Base-by-base conservation (phyloP, 1,140 invertebrate species). In the Diplogasteroides magnus region DNA sequence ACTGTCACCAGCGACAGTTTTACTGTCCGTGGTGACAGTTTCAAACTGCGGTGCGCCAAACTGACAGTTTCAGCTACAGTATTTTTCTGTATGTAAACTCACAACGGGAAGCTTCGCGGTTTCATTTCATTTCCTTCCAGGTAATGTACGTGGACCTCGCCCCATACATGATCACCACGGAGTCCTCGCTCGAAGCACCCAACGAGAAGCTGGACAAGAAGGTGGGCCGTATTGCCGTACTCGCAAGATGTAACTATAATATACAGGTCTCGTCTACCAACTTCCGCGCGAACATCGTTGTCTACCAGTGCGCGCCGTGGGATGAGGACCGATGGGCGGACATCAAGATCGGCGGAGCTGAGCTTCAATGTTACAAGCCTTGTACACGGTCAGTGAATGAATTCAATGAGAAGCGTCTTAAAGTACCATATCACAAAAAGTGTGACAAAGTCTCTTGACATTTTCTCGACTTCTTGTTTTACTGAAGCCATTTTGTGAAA, bases 211-310 rank as follows among this genome's bases (percentile, higher is more conserved):
- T 67, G 48, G 65, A 67, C 0, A 57, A 32, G 1, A 29, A 58
- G 19, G 57, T 58, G 2, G 19, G 28, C 1, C n/a, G 19, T 26
- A 2, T 27, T 6, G 29, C 25, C 19, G 14, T 11, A 29, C 2
- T 29, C 25, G 19, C 19, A 6, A 28, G 2, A 68, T 6, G 1
- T 15, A 31, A 29, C 67, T 19, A 63, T 11, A 32, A 11, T 58
- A 26, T 0, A 19, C 62, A 48, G 57, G 58, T 71, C 0, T 74
- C 75, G 1, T 76, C 77, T 29, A 62, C 72, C n/a, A 77, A 78
- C 61, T 83, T 83, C 73, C 68, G 83, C 11, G 76, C 83, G 28
- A 83, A 79, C 59, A 79, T 83, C 55, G 71, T 82, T 25, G 77
- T 82, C 3, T 68, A 76, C 37, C 77, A 73, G 2, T 77, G 76